Evolutionary conservation across 2,888 invertebrate species (phyloP), one percentile per base, ranked within the genome.

Genomic region (Orgyia antiqua): DNA sequence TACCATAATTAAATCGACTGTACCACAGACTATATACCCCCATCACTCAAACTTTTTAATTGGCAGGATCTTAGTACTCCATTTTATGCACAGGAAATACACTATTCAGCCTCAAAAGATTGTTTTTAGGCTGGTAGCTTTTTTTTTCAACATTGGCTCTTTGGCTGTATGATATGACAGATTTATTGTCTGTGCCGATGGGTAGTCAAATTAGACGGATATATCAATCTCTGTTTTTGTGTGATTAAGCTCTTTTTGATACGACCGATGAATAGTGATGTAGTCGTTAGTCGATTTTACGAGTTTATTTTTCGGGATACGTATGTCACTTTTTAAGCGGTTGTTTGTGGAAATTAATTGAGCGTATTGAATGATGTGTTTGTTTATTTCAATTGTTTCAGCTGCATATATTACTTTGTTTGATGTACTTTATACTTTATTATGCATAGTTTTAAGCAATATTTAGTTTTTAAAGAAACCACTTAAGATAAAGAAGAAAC

Each of bases 151-250:
- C 55, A 40, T 40, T 39, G 63, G 58, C 56, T 53, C 68, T 75
- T 61, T 61, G 56, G 72, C 70, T 52, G 74, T 74, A 73, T 68
- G 74, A 83, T 82, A 83, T 84, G 83, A 80, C 82, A 76, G 77
- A 76, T 76, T 80, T 77, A 80, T 79, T 79, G 73, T 63, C 51
- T 49, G 54, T 54, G 37, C 51, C 53, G 58, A 62, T 58, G 59
- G 49, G 60, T 66, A 79, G 72, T 70, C 78, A 83, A 84, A 84
- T 84, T 84, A 84, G 83, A 67, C 70, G 84, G 84, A 84, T 82
- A 83, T 80, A 74, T 80, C 83, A 79, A 80, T 84, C 83, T 72
- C 46, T 45, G 37, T 68, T 65, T 65, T 73, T 75, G 63, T 45
- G 33, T 38, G 49, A 47, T 42, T 45, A 51, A 47, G 31, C 29